Evolutionary conservation across 1,140 invertebrate species (phyloP).

Genomic region (Pantala flavescens): DNA sequence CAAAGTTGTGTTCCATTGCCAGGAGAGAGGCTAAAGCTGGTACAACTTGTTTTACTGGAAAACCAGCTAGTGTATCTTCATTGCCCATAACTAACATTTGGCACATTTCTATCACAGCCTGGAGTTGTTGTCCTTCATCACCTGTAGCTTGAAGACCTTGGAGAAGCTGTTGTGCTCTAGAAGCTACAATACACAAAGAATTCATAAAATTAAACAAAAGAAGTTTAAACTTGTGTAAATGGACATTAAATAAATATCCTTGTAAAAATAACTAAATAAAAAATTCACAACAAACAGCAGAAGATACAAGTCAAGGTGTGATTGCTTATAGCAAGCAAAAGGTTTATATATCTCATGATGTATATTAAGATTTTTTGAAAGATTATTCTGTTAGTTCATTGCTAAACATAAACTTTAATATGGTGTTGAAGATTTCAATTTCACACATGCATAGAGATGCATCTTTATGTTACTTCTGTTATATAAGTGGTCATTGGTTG

Average conservation of each 20-base stretch:
- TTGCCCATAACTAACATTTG: slow-evolving; percentile 99
- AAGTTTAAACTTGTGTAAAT: too few relatives aligned
- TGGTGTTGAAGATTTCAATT: too few relatives aligned
- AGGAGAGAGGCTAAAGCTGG: slow-evolving; percentile 82
- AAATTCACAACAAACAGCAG: slow-evolving; percentile 12
- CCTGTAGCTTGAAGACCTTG: slow-evolving; percentile 85
- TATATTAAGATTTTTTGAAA: too few relatives aligned
- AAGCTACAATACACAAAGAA: slow-evolving; percentile 39
- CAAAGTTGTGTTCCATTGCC: slow-evolving; percentile 95
- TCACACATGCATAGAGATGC: too few relatives aligned
- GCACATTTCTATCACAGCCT: slow-evolving; percentile 97
- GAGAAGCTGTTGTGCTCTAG: slow-evolving; percentile 88
- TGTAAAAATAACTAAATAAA: slow-evolving; percentile 21
- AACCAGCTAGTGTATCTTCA: slow-evolving; percentile 95
- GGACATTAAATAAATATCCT: slow-evolving; percentile 21
- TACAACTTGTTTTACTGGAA: slow-evolving; percentile 95
- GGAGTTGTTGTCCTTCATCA: slow-evolving; percentile 93
- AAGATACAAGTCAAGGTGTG: not conserved
- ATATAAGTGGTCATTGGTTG: too few relatives aligned
- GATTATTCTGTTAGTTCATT: too few relatives aligned
- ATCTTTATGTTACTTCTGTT: too few relatives aligned
- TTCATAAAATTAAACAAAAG: slow-evolving; percentile 35
- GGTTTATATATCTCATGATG: too few relatives aligned
- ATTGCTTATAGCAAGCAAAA: too few relatives aligned
- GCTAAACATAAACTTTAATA: too few relatives aligned